Evolutionary conservation across 2,888 invertebrate genomes (phyloP).

Genomic region (Hemistola chrysoprasaria): DNA sequence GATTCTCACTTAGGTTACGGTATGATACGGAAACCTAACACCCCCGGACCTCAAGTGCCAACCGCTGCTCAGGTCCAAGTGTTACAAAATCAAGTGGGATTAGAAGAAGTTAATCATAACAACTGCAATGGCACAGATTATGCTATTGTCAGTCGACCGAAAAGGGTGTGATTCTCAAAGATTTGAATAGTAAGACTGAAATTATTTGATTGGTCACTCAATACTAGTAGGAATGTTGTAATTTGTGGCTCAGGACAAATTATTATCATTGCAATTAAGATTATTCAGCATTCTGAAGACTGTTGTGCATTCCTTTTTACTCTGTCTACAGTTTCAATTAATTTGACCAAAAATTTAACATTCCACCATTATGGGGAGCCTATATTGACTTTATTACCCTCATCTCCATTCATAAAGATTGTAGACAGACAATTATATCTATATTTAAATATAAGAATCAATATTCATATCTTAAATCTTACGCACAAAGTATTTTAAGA

Average conservation of each 20-base stretch:
- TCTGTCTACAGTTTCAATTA: too few relatives aligned
- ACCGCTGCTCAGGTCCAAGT: constrained; percentile 75
- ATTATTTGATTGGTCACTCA: constrained; percentile 44
- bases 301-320: too few relatives aligned
- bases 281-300: too few relatives aligned
- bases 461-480: constrained; percentile 22
- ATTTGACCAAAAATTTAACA: too few relatives aligned
- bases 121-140: constrained; percentile 90
- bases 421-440: too few relatives aligned
- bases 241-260: too few relatives aligned
- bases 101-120: constrained; percentile 84
- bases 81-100: constrained; percentile 67
- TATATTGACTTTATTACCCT: too few relatives aligned
- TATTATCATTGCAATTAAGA: too few relatives aligned
- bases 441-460: too few relatives aligned
- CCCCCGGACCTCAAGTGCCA: constrained; percentile 78
- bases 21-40: constrained; percentile 86
- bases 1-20: constrained; percentile 92
- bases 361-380: too few relatives aligned
- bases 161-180: constrained; percentile 84
- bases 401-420: too few relatives aligned
- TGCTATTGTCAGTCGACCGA: constrained; percentile 92
- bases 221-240: too few relatives aligned
- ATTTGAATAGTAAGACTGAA: constrained; percentile 55
- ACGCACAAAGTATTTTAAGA: constrained; percentile 43